Evolutionary conservation across 2,113 vertebrate species (phyloP), one percentile per base, ranked within the genome.

Genomic region (Argyrosomus japonicus): DNA sequence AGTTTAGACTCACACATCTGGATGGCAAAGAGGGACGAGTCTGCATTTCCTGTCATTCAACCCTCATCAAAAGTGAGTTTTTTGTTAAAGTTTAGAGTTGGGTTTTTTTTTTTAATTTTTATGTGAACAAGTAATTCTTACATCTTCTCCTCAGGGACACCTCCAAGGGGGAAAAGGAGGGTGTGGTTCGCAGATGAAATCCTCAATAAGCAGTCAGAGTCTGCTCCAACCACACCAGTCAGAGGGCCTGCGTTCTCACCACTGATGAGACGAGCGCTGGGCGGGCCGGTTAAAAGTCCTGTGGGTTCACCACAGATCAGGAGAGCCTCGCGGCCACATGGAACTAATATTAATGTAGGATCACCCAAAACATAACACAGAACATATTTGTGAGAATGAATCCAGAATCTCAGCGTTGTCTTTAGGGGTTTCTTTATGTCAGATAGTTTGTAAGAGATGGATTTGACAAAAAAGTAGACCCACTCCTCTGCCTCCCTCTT

Each of bases 131-230:
- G 3, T 79, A 36, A 68, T 27, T 78, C 12, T 57, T 2, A 2
- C 36, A 1, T 78, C 15, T 63, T 63, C 0, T 43, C 56, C 21
- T 45, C 87, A 96, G 95, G 90, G 60, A 94, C 93, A 3, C 92
- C 94, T 75, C 96, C 97, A 21, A 95, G 96, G 90, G 97, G 97
- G 50, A 97, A 96, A 87, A 96, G 98, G 84, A 96, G 97, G 92
- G 98, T 99, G 93, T 99, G 97, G 98, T 99, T 99, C 94, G 97
- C 97, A 57, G 98, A 99, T 91, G 97, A 97, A 23, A 96, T 98
- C 89, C 95, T 97, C 69, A 96, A 94, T 61, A 95, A 96, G 89
- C 97, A 97, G 92, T 97, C 97, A 53, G 97, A 97, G 0, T 97
- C 97, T 65, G 96, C 97, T 86, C 95, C 96, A 57, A 96, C 96